Percentiles rank a stretch among this genome's conserved stretches.
Conservation (phyloP, 2,113 vertebrate genomes). For the Psammodynastes pulverulentus region DNA sequence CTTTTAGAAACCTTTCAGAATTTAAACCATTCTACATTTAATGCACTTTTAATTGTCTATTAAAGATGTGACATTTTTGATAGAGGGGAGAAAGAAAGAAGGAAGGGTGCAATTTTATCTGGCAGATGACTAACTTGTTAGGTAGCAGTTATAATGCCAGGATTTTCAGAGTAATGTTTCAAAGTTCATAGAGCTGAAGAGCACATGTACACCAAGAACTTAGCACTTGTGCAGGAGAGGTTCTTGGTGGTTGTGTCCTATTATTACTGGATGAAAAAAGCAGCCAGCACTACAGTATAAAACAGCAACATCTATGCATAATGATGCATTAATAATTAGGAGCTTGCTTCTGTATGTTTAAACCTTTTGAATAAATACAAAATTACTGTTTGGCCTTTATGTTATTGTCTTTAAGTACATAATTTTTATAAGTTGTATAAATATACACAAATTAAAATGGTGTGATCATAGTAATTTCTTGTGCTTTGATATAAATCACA, state of each 20-base stretch:
- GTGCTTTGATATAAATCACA: constrained; percentile 55
- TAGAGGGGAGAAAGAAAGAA: background rate
- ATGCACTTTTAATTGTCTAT: constrained; percentile 72
- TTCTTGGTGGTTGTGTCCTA: constrained; percentile 37
- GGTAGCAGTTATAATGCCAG: constrained; percentile 1
- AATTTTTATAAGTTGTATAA: constrained; percentile 55
- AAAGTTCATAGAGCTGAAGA: constrained; percentile 6
- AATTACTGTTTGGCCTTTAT: constrained; percentile 67
- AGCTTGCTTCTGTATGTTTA: constrained; percentile 63
- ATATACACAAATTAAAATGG: constrained; percentile 62
- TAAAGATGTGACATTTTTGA: constrained; percentile 62
- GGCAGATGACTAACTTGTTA: constrained; percentile 4
- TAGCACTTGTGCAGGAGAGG: constrained; percentile 43
- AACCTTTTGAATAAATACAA: constrained; percentile 66
- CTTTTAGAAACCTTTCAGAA: constrained; percentile 68
- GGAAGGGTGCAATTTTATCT: constrained; percentile 10
- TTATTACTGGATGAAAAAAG: constrained; percentile 57
- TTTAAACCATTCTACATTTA: constrained; percentile 66
- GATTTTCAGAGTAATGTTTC: constrained; percentile 62
- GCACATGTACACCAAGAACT: constrained; percentile 6
- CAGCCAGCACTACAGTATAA: constrained; percentile 55
- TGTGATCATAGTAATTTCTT: constrained; percentile 61
- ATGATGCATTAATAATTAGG: constrained; percentile 58
- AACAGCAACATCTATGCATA: constrained; percentile 55
- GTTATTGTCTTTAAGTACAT: constrained; percentile 61